Evolutionary conservation across 2,888 invertebrate species (phyloP).

Genomic region (Chymomyza procnemis): DNA sequence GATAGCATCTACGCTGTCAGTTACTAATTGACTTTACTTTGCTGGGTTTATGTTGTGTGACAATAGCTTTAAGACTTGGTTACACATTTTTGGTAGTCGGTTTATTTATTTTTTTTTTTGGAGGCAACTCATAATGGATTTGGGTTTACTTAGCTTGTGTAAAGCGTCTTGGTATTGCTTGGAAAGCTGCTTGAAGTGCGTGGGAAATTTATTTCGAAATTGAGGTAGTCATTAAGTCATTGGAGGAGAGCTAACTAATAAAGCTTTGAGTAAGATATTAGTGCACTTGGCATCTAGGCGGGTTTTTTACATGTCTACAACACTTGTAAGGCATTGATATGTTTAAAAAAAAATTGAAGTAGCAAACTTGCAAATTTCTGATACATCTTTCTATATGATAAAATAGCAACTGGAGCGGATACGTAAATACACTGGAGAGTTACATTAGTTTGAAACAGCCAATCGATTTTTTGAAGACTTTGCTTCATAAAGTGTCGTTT

Average conservation of each 20-base stretch:
- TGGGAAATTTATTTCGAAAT: neutral
- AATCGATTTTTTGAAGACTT: too few relatives aligned
- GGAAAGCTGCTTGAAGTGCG: neutral
- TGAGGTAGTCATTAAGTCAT: neutral
- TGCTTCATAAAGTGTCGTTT: too few relatives aligned
- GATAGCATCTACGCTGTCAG: constrained; percentile 9
- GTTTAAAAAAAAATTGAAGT: too few relatives aligned
- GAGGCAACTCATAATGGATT: constrained; percentile 17
- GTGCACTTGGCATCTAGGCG: neutral
- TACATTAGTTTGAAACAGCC: too few relatives aligned
- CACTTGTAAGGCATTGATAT: too few relatives aligned
- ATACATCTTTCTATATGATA: too few relatives aligned
- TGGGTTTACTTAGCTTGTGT: neutral
- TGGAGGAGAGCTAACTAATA: neutral
- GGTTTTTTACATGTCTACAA: neutral
- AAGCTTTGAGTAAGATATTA: too few relatives aligned
- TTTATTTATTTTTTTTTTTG: neutral
- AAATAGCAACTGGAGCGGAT: too few relatives aligned
- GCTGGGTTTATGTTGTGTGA: constrained; percentile 39
- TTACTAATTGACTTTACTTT: constrained; percentile 39
- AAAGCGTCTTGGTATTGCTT: neutral
- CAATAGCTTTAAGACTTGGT: constrained; percentile 23
- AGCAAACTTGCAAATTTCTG: too few relatives aligned
- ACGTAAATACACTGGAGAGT: too few relatives aligned
- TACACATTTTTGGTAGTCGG: neutral